A percentile compares a stretch with the other conserved stretches of the same genome.
phyloP scores from a whole-genome alignment of 2,797 vertebrate genomes.

The Mastacembelus armatus region DNA sequence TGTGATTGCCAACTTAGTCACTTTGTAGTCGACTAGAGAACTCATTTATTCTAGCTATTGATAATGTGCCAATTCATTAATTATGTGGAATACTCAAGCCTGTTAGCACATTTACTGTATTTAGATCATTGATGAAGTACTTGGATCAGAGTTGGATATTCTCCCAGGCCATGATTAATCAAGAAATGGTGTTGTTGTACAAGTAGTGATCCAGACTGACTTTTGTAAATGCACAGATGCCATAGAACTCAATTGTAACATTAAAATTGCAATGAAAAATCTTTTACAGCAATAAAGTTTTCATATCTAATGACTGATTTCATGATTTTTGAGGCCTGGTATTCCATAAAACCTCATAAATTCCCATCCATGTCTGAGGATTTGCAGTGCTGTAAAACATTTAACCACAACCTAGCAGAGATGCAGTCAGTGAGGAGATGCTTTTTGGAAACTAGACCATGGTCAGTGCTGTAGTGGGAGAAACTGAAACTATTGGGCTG shows the following conservation, averaged over 20 bases:
- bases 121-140: constrained; percentile 57
- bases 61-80: constrained; percentile 57
- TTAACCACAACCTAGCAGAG: constrained; percentile 43
- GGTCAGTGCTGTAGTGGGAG: constrained; percentile 72
- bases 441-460: constrained; percentile 73
- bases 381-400: constrained; percentile 30
- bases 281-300: constrained; percentile 19
- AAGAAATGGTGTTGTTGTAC: constrained; percentile 34
- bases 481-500: constrained; percentile 77
- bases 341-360: constrained; percentile 34
- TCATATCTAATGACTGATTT: constrained; percentile 30
- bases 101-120: constrained; percentile 60
- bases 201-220: constrained; percentile 33
- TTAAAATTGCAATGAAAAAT: constrained; percentile 32
- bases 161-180: constrained; percentile 46
- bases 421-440: constrained; percentile 60
- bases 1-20: constrained; percentile 37
- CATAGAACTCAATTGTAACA: neutral
- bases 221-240: constrained; percentile 17
- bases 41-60: constrained; percentile 56
- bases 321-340: constrained; percentile 20
- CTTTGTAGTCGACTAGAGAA: constrained; percentile 42
- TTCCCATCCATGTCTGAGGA: constrained; percentile 27
- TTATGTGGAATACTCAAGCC: constrained; percentile 47
- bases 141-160: constrained; percentile 45